Conservation (phyloP, 2,888 invertebrate genomes). For the Sussaba pulchella region DNA sequence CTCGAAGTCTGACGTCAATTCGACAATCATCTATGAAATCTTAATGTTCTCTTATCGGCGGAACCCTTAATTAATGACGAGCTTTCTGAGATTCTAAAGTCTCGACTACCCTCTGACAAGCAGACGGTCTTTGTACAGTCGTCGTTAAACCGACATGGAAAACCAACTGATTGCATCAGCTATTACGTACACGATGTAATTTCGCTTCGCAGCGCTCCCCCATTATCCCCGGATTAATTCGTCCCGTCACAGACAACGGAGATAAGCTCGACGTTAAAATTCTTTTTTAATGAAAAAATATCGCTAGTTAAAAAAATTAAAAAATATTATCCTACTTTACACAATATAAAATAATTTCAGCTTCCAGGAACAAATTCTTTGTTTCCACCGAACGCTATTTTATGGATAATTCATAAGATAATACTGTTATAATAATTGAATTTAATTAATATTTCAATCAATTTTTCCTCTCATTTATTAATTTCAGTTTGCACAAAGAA, state of each 20-base stretch:
- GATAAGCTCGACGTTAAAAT: not conserved
- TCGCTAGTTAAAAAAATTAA: not conserved
- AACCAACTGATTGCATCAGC: constrained; percentile 20
- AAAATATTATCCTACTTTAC: not conserved
- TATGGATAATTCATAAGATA: too few relatives aligned
- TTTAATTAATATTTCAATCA: too few relatives aligned
- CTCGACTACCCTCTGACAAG: not conserved
- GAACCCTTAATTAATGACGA: constrained; percentile 20
- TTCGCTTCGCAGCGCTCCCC: not conserved
- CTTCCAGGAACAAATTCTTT: not conserved
- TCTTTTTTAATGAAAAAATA: not conserved
- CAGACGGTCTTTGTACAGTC: not conserved
- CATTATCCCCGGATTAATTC: constrained; percentile 39
- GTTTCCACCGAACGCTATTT: too few relatives aligned
- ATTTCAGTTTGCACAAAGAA: too few relatives aligned
- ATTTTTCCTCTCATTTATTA: too few relatives aligned
- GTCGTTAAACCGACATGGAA: constrained; percentile 1
- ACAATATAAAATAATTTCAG: not conserved
- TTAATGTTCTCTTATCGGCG: constrained; percentile 17
- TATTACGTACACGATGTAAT: constrained; percentile 33
- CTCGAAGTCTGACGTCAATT: not conserved
- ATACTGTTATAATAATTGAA: too few relatives aligned
- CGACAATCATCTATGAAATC: constrained; percentile 5
- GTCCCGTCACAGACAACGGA: constrained; percentile 2
- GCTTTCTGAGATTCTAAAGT: not conserved